Evolutionary conservation across 2,888 invertebrate species (phyloP).

Genomic region (Apomyelois bistriatella): DNA sequence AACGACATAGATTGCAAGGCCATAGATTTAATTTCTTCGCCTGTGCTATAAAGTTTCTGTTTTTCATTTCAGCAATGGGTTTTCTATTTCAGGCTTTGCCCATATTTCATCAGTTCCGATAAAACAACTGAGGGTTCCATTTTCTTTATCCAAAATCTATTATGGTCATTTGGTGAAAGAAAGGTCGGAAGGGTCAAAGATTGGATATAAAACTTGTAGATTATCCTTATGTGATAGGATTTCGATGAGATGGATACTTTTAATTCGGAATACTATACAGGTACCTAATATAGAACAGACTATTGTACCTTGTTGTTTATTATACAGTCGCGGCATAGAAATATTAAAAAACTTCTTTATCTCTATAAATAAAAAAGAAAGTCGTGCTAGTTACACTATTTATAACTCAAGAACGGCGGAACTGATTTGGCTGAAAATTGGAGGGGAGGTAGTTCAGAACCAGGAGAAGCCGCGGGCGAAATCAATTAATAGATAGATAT

Average conservation of each 20-base stretch:
- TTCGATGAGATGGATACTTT: background rate
- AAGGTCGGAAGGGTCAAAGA: constrained; percentile 7
- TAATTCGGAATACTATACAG: background rate
- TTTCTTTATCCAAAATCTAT: constrained; percentile 14
- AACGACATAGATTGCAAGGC: too few species aligned
- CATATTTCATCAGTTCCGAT: constrained; percentile 8
- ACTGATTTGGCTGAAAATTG: too few species aligned
- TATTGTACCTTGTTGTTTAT: too few species aligned
- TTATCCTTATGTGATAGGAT: background rate
- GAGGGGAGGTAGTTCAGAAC: too few species aligned
- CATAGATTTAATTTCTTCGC: background rate
- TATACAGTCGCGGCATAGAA: too few species aligned
- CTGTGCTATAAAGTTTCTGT: background rate
- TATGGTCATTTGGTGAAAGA: constrained; percentile 1
- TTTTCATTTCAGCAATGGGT: constrained; percentile 1
- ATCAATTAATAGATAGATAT: too few species aligned
- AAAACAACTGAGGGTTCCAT: constrained; percentile 8
- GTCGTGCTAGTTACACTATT: too few species aligned
- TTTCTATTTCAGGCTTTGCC: background rate
- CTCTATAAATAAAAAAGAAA: too few species aligned
- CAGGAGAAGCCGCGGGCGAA: too few species aligned
- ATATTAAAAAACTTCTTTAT: too few species aligned
- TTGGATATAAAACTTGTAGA: background rate
- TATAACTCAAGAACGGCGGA: too few species aligned
- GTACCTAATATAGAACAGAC: too few species aligned